phyloP scores from a whole-genome alignment of 2,113 vertebrate genomes.

The Butorides virescens region DNA sequence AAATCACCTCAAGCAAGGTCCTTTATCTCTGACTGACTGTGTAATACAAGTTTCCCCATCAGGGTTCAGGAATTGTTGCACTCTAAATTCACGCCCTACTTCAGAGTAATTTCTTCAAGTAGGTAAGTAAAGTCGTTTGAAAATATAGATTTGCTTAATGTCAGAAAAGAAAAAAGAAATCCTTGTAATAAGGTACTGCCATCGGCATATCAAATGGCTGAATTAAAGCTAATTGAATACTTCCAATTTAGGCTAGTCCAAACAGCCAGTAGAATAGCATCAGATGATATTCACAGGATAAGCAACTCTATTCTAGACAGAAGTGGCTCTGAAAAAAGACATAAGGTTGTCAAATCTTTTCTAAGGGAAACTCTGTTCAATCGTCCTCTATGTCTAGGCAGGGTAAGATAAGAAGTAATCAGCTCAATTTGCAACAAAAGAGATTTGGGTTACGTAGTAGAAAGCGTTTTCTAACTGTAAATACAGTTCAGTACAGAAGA shows the following conservation, averaged over 20 bases:
- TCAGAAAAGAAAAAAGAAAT: background rate
- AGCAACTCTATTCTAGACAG: background rate
- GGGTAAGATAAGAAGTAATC: background rate
- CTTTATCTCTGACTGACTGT: background rate
- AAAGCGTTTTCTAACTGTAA: background rate
- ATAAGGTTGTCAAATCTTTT: background rate
- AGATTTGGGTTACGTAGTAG: background rate
- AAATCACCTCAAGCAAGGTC: constrained; percentile 4
- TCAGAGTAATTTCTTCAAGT: background rate
- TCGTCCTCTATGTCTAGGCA: fast-evolving
- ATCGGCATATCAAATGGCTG: background rate
- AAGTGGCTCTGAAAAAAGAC: background rate
- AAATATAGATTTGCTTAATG: background rate
- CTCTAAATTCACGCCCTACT: background rate
- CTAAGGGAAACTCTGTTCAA: background rate
- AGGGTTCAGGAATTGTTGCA: background rate
- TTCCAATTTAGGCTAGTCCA: background rate
- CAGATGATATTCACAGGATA: background rate
- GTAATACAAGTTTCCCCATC: background rate
- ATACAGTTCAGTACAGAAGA: background rate
- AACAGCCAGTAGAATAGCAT: background rate
- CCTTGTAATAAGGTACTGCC: background rate
- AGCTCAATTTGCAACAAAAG: background rate
- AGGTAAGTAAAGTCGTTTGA: background rate
- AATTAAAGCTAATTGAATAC: background rate